Evolutionary conservation across 2,113 vertebrate species (phyloP).

Genomic region (Thymallus thymallus): DNA sequence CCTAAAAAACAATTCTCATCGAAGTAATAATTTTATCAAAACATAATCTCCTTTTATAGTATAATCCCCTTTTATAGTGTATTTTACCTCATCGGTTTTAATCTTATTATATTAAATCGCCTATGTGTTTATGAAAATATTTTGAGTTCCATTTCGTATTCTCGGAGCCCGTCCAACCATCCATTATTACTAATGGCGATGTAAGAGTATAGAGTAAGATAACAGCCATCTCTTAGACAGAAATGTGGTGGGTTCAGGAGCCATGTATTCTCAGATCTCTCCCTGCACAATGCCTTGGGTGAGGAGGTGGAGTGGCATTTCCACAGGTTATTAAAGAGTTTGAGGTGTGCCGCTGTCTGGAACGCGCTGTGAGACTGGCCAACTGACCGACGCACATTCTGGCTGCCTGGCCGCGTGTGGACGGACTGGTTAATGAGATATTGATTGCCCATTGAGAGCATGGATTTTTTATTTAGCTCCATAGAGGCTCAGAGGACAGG

Average conservation of each 20-base stretch:
- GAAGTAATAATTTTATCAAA: too few species aligned
- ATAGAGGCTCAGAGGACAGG: conserved; percentile 47
- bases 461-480: conserved; percentile 78
- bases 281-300: conserved; percentile 15
- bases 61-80: too few species aligned
- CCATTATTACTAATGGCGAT: neutral
- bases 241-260: neutral
- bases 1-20: too few species aligned
- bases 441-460: conserved; percentile 77
- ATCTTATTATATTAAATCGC: too few species aligned
- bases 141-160: neutral
- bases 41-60: too few species aligned
- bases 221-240: conserved; percentile 31
- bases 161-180: neutral
- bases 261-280: neutral
- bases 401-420: conserved; percentile 56
- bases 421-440: conserved; percentile 77
- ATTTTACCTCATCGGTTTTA: too few species aligned
- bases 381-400: conserved; percentile 36
- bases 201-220: conserved; percentile 20
- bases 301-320: conserved; percentile 63
- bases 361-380: conserved; percentile 46
- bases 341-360: conserved; percentile 58
- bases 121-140: too few species aligned
- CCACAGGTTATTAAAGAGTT: conserved; percentile 67